phyloP scores from a whole-genome alignment of 2,113 vertebrate genomes.

The Myanophis thanlyinensis region DNA sequence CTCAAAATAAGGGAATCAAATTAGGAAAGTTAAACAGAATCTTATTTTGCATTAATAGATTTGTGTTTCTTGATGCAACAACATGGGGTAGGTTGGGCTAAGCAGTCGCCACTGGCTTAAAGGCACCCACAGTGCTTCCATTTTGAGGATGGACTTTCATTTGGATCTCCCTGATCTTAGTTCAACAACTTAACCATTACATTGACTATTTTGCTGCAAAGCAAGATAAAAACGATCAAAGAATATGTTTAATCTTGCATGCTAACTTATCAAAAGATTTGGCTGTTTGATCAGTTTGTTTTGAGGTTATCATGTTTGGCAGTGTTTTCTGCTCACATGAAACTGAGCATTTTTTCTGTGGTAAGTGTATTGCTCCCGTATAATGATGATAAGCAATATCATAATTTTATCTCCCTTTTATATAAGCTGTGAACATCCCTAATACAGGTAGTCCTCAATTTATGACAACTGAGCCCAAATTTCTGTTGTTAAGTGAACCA shows the following conservation, averaged over 20 bases:
- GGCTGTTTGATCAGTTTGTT: neutral
- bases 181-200: neutral
- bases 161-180: neutral
- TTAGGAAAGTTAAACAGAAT: neutral
- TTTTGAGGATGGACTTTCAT: neutral
- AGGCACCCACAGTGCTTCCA: neutral
- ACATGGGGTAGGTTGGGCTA: neutral
- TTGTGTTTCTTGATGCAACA: neutral
- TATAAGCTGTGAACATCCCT: neutral
- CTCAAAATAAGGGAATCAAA: neutral
- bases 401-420: neutral
- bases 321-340: neutral
- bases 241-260: neutral
- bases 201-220: neutral
- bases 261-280: neutral
- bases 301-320: neutral
- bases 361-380: neutral
- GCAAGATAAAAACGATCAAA: neutral
- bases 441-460: neutral
- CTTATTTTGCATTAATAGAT: neutral
- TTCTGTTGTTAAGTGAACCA: too few relatives aligned
- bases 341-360: neutral
- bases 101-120: neutral
- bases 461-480: neutral
- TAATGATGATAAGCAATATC: neutral